A percentile compares a stretch with the other conserved stretches of the same genome.
phyloP scores from a whole-genome alignment of 53 echinoderm and acorn worm genomes.

The Temnopleurus reevesii region DNA sequence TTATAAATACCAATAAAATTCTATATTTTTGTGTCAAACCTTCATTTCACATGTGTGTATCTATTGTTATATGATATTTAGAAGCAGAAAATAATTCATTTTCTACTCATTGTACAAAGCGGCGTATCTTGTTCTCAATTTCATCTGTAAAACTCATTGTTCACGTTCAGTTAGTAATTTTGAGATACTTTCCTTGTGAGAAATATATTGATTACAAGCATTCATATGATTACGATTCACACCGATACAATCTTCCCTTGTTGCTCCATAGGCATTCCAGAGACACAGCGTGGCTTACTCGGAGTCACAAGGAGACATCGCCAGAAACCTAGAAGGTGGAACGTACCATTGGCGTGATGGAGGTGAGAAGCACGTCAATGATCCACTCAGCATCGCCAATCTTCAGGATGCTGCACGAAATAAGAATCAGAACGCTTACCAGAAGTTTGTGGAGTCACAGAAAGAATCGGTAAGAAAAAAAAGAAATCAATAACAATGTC shows the following conservation, averaged over 20 bases:
- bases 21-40: no score
- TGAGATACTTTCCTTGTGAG: background rate
- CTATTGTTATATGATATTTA: no score
- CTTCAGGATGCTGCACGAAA: conserved; percentile 88
- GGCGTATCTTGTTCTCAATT: no score
- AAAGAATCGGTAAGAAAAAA: conserved; percentile 89
- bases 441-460: conserved; percentile 86
- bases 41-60: no score
- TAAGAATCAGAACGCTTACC: conserved; percentile 87
- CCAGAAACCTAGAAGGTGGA: conserved; percentile 75
- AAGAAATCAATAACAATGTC: no score
- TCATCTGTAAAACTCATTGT: no score
- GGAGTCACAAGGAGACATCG: conserved; percentile 68
- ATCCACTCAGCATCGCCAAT: conserved; percentile 92
- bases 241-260: background rate
- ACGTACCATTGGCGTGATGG: conserved; percentile 97
- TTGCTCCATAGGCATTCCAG: conserved; percentile 66
- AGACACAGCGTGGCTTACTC: conserved; percentile 79
- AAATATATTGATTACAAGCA: background rate
- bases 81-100: no score
- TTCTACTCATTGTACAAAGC: no score
- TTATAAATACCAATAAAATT: no score
- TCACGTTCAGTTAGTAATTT: no score
- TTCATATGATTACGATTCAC: background rate
- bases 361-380: conserved; percentile 98